Conservation (phyloP, 2,113 vertebrate species). For the Potamarius usumacintae region DNA sequence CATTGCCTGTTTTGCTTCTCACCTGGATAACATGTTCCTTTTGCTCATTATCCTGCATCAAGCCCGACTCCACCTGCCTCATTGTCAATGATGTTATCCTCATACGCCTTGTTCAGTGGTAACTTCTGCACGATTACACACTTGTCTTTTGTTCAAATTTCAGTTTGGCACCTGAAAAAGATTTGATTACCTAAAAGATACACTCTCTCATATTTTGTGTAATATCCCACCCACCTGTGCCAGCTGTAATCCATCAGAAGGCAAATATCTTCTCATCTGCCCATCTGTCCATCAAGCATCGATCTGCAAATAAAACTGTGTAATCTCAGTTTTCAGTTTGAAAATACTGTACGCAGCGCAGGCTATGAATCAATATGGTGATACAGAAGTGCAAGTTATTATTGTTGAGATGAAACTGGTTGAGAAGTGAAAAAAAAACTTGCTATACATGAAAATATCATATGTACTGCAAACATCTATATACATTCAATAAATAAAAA, state of each 20-base stretch:
- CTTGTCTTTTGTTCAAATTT: not conserved
- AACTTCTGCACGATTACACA: not conserved
- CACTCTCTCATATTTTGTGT: not conserved
- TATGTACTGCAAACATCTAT: not conserved
- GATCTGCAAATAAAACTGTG: not conserved
- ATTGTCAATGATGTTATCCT: no score
- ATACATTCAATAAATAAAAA: not conserved
- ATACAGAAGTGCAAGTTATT: not conserved
- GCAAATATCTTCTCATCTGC: not conserved
- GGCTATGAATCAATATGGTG: not conserved
- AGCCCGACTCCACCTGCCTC: not conserved
- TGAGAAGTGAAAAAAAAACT: not conserved
- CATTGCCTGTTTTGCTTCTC: not conserved
- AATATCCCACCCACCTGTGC: not conserved
- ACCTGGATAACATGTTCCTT: not conserved
- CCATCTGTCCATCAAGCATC: not conserved
- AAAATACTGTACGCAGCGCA: not conserved
- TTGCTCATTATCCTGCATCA: not conserved
- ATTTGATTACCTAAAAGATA: not conserved
- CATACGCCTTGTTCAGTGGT: not conserved
- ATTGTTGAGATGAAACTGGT: not conserved
- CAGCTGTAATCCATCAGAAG: not conserved
- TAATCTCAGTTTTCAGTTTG: not conserved
- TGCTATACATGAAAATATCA: not conserved
- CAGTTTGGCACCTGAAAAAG: not conserved